Percentiles rank a stretch among this genome's conserved stretches.
phyloP scores from a whole-genome alignment of 2,888 invertebrate species.

The Ochlodes sylvanus region DNA sequence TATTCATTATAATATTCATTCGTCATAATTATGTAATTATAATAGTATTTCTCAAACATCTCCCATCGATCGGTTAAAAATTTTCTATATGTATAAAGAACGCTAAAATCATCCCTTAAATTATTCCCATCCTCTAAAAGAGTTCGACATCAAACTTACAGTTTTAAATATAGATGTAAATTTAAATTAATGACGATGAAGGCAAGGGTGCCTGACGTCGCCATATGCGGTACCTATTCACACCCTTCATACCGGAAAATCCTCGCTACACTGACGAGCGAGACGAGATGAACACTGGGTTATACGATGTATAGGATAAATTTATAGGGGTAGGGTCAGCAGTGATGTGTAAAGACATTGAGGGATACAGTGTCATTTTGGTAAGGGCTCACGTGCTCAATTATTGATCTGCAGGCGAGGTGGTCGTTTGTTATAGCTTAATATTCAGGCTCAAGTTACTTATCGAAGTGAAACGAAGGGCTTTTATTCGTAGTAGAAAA shows the following conservation, averaged over 20 bases:
- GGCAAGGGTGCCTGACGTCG: neutral
- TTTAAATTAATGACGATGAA: neutral
- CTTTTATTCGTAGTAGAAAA: too few relatives aligned
- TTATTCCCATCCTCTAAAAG: too few relatives aligned
- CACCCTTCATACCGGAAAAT: constrained; percentile 12
- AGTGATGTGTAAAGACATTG: constrained; percentile 9
- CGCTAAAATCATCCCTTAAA: too few relatives aligned
- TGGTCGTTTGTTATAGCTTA: neutral
- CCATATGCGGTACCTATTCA: constrained; percentile 6
- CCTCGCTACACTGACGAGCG: neutral
- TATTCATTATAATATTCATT: too few relatives aligned
- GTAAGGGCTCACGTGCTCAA: neutral
- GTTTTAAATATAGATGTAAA: neutral
- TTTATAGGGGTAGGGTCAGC: constrained; percentile 9
- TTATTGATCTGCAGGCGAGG: neutral
- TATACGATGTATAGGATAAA: neutral
- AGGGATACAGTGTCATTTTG: constrained; percentile 6
- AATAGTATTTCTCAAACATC: too few relatives aligned
- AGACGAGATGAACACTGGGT: neutral
- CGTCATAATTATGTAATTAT: too few relatives aligned
- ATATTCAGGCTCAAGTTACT: neutral
- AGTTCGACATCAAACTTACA: too few relatives aligned
- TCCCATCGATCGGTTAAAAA: too few relatives aligned
- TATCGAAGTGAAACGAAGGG: too few relatives aligned
- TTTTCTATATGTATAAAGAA: too few relatives aligned